A percentile compares a stretch with the other conserved stretches of the same genome.
phyloP scores from a whole-genome alignment of 2,888 invertebrate species.

The Acrocyrtus sp. region DNA sequence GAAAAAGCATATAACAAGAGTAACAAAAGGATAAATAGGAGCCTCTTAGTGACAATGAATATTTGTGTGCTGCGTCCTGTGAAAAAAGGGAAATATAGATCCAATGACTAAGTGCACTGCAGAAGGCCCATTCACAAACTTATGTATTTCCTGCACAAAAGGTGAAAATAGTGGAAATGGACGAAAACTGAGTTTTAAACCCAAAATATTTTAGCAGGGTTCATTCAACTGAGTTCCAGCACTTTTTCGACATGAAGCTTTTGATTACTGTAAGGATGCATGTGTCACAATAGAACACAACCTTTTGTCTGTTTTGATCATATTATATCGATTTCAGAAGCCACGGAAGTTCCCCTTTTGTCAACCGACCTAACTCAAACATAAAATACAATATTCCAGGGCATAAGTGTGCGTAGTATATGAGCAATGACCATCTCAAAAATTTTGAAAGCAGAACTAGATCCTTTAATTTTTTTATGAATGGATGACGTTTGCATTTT shows the following conservation, averaged over 20 bases:
- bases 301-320: not conserved
- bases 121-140: too few species aligned
- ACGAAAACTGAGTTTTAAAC: not conserved
- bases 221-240: not conserved
- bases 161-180: too few species aligned
- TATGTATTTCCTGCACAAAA: too few species aligned
- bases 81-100: too few species aligned
- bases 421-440: too few species aligned
- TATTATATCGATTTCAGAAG: conserved; percentile 36
- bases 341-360: conserved; percentile 25
- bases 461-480: too few species aligned
- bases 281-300: not conserved
- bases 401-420: too few species aligned
- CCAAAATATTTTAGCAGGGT: not conserved
- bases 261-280: not conserved
- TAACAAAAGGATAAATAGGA: not conserved
- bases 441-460: too few species aligned
- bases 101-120: too few species aligned
- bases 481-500: too few species aligned
- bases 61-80: too few species aligned
- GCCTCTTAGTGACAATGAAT: conserved; percentile 22
- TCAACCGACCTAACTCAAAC: not conserved
- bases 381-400: not conserved
- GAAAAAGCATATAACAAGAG: conserved; percentile 29
- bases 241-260: not conserved